Conservation (phyloP, 2,113 vertebrate species). For the Myotis brandtii region DNA sequence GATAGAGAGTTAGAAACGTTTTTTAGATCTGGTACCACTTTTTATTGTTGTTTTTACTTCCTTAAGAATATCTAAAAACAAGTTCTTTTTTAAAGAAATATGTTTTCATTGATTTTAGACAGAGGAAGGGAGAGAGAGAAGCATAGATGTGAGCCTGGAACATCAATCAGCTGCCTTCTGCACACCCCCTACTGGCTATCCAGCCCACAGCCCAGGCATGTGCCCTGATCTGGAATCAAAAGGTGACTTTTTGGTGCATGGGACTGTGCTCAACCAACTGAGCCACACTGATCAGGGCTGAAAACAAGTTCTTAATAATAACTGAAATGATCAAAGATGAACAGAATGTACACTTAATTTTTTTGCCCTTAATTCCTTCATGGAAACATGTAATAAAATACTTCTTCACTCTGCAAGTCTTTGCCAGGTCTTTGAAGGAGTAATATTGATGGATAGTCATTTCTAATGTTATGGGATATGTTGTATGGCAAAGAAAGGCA, state of each 20-base stretch:
- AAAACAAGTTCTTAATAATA: constrained; percentile 33
- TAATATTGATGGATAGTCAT: background rate
- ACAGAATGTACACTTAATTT: background rate
- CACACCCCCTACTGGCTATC: background rate
- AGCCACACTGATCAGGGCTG: background rate
- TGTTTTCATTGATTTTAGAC: background rate
- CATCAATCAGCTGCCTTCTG: background rate
- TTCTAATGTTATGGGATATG: background rate
- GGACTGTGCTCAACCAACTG: background rate
- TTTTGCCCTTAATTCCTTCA: background rate
- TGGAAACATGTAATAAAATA: constrained; percentile 30
- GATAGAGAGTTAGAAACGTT: too few relatives aligned
- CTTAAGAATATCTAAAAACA: background rate
- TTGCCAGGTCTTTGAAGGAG: background rate
- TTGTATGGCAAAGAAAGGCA: background rate
- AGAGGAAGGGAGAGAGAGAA: background rate
- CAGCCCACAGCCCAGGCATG: too few relatives aligned
- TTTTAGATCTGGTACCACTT: background rate
- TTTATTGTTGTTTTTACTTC: background rate
- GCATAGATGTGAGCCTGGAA: background rate
- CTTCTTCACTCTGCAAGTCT: background rate
- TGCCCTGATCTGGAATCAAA: background rate
- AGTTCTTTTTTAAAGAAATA: background rate
- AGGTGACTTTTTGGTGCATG: background rate
- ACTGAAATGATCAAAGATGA: background rate